Evolutionary conservation across 92 coral and sea anemone genomes (phyloP).

Genomic region (Scolanthus callimorphus): DNA sequence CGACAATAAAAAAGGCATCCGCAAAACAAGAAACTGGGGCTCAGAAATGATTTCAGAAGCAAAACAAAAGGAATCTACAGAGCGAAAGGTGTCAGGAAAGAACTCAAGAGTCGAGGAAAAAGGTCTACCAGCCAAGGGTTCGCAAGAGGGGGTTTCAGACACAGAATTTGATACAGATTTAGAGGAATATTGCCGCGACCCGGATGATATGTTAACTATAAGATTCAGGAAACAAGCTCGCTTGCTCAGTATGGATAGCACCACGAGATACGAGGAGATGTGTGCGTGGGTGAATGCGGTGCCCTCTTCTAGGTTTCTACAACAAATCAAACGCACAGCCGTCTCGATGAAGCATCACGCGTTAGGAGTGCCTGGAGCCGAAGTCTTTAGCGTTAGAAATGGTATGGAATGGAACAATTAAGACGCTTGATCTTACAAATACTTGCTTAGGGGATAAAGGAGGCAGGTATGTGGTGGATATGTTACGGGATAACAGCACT

Average conservation of each 20-base stretch:
- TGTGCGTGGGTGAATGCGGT: slow-evolving; percentile 6
- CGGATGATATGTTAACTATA: slow-evolving; percentile 2
- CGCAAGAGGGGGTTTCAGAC: neutral
- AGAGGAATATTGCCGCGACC: neutral
- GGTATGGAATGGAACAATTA: slow-evolving; percentile 19
- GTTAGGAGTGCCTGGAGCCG: slow-evolving; percentile 4
- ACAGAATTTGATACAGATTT: slow-evolving; percentile 27
- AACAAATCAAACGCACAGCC: slow-evolving; percentile 12
- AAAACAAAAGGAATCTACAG: no score
- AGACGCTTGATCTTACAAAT: slow-evolving; percentile 12
- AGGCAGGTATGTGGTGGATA: slow-evolving; percentile 15
- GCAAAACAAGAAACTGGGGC: no score
- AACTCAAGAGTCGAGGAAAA: neutral
- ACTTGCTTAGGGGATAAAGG: slow-evolving; percentile 13
- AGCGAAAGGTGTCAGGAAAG: no score
- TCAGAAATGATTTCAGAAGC: no score
- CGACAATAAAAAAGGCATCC: no score
- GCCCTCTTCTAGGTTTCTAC: slow-evolving; percentile 14
- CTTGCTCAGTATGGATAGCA: neutral
- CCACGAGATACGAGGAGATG: slow-evolving; percentile 1
- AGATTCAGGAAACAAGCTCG: slow-evolving; percentile 5
- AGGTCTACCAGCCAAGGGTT: no score
- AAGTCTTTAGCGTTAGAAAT: slow-evolving; percentile 30
- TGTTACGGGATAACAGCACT: slow-evolving; percentile 8
- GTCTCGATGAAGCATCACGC: slow-evolving; percentile 19